phyloP scores from a whole-genome alignment of 2,888 invertebrate genomes.

The Phengaris arion region DNA sequence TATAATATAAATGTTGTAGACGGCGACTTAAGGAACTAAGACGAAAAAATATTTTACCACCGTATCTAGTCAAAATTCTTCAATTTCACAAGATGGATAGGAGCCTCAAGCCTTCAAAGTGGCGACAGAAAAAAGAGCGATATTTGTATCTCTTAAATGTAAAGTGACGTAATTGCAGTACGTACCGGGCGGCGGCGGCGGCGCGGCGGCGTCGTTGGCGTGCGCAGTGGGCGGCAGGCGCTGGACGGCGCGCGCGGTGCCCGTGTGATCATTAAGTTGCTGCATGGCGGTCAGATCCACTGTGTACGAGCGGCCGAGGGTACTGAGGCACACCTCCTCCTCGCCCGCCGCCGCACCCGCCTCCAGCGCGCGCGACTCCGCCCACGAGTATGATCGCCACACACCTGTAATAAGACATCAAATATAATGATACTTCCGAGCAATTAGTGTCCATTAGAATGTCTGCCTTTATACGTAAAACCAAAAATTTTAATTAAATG shows the following conservation, averaged over 20 bases:
- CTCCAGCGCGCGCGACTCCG: slow-evolving; percentile 96
- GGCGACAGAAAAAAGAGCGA: too few relatives aligned
- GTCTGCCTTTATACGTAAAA: too few relatives aligned
- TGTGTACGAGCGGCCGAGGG: slow-evolving; percentile 95
- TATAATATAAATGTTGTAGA: too few relatives aligned
- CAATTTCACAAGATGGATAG: too few relatives aligned
- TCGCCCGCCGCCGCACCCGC: slow-evolving; percentile 96
- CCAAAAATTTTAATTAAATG: too few relatives aligned
- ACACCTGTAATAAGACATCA: slow-evolving; percentile 69
- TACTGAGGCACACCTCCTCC: slow-evolving; percentile 95
- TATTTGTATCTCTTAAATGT: too few relatives aligned
- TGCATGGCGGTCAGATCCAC: slow-evolving; percentile 98
- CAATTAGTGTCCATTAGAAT: too few relatives aligned
- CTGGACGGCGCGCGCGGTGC: slow-evolving; percentile 95
- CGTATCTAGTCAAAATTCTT: too few relatives aligned
- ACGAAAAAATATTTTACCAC: too few relatives aligned
- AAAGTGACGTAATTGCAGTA: not conserved
- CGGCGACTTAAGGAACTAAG: too few relatives aligned
- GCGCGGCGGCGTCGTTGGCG: slow-evolving; percentile 41
- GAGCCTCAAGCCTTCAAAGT: too few relatives aligned
- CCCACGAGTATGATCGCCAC: slow-evolving; percentile 95
- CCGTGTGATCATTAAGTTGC: slow-evolving; percentile 98
- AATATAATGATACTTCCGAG: not conserved
- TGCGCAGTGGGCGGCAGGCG: slow-evolving; percentile 81
- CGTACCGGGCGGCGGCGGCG: slow-evolving; percentile 42